Evolutionary conservation across 2,888 invertebrate genomes (phyloP).

Genomic region (Hydroisotoma schaefferi): DNA sequence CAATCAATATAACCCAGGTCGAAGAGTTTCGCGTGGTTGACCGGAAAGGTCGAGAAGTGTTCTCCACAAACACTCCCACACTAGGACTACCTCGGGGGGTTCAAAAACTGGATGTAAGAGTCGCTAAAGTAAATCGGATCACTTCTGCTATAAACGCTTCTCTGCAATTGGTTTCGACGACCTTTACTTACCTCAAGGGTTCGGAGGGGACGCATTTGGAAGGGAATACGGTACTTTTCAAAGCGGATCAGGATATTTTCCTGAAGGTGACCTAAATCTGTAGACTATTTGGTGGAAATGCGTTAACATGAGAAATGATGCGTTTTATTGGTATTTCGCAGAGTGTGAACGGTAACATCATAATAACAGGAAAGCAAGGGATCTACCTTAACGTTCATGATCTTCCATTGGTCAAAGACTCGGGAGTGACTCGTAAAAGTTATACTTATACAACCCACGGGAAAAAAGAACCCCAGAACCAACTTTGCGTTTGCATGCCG

Average conservation of each 20-base stretch:
- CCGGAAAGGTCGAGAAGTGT: conserved; percentile 64
- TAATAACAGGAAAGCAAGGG: conserved; percentile 65
- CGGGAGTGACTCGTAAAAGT: conserved; percentile 41
- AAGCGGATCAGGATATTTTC: conserved; percentile 73
- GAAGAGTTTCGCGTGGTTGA: conserved; percentile 67
- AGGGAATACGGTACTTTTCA: conserved; percentile 66
- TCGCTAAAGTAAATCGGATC: conserved; percentile 66
- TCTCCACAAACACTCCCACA: conserved; percentile 70
- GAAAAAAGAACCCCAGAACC: conserved; percentile 61
- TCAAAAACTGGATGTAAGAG: conserved; percentile 51
- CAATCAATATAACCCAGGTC: conserved; percentile 66
- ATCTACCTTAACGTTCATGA: conserved; percentile 68
- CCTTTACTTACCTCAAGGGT: conserved; percentile 66
- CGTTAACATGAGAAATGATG: neutral
- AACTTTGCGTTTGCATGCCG: conserved; percentile 87
- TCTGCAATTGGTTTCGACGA: conserved; percentile 65
- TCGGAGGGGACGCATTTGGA: conserved; percentile 64
- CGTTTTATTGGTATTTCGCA: conserved; percentile 10
- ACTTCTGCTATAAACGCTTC: conserved; percentile 69
- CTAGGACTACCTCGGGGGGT: conserved; percentile 66
- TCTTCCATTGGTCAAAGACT: conserved; percentile 63
- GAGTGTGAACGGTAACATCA: conserved; percentile 67
- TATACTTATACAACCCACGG: conserved; percentile 43
- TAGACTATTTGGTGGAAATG: conserved; percentile 16
- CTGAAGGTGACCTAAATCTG: conserved; percentile 56